A percentile compares a stretch with the other conserved stretches of the same genome.
phyloP scores from a whole-genome alignment of 2,113 vertebrate species.

The Cervus canadensis region DNA sequence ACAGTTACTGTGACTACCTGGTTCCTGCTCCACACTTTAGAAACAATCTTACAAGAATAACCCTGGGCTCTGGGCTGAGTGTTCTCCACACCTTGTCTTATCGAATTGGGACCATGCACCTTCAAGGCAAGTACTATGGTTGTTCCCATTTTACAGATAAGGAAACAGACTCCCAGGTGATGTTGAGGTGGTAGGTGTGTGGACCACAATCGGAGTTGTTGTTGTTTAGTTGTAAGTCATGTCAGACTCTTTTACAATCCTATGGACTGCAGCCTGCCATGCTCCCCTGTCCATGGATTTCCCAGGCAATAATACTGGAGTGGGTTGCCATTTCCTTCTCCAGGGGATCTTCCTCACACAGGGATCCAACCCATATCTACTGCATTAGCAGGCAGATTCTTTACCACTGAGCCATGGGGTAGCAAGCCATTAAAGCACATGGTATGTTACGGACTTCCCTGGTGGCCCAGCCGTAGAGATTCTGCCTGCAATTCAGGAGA shows the following conservation, averaged over 20 bases:
- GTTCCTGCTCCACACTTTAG: neutral
- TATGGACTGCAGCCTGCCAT: neutral
- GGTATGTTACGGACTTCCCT: fast-evolving
- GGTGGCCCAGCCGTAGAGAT: neutral
- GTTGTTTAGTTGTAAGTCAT: neutral
- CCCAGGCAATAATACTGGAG: neutral
- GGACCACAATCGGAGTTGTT: neutral
- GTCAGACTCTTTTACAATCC: neutral
- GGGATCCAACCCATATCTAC: neutral
- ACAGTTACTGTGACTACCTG: no score
- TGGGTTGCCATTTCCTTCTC: neutral
- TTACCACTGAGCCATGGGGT: neutral
- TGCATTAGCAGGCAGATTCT: neutral
- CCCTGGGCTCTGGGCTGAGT: neutral
- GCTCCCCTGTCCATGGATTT: neutral
- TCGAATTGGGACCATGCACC: neutral
- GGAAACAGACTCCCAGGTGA: neutral
- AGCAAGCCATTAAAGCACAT: fast-evolving
- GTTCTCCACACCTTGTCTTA: neutral
- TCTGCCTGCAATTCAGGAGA: neutral
- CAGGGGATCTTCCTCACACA: neutral
- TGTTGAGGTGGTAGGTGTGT: neutral
- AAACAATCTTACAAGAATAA: neutral
- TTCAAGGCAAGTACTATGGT: neutral
- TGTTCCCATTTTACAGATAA: neutral